Percentiles rank a stretch among this genome's conserved stretches.
Evolutionary conservation across 2,888 invertebrate species (phyloP).

Genomic region (Calliopum simillimum): DNA sequence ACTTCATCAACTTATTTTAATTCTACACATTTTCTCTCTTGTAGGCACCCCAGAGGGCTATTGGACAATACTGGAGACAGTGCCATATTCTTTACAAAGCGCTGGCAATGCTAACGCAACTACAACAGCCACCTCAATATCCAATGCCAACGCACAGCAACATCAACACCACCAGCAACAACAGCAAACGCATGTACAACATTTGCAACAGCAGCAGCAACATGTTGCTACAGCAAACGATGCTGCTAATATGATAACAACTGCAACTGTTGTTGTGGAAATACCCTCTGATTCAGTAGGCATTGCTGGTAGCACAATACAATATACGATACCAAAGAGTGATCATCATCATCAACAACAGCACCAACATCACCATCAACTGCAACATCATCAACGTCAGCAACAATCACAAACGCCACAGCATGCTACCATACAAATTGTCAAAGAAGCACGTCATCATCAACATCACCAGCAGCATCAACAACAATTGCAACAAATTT

Average conservation of each 20-base stretch:
- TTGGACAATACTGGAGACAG: slow-evolving; percentile 66
- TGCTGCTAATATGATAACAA: slow-evolving; percentile 52
- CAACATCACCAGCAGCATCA: slow-evolving; percentile 38
- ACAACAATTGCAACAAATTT: slow-evolving; percentile 45
- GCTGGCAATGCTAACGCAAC: slow-evolving; percentile 39
- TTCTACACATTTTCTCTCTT: slow-evolving; percentile 38
- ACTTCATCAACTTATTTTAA: slow-evolving; percentile 4
- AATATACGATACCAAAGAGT: slow-evolving; percentile 60
- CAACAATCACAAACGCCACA: slow-evolving; percentile 47
- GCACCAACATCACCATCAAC: slow-evolving; percentile 34
- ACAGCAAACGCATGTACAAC: slow-evolving; percentile 28
- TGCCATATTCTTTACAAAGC: slow-evolving; percentile 61
- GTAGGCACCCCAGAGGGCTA: slow-evolving; percentile 60
- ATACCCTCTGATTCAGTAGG: slow-evolving; percentile 61
- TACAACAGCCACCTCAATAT: slow-evolving; percentile 41
- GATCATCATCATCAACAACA: slow-evolving; percentile 44
- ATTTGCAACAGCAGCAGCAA: slow-evolving; percentile 33
- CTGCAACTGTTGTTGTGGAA: slow-evolving; percentile 64
- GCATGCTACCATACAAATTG: slow-evolving; percentile 61
- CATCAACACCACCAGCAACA: slow-evolving; percentile 21
- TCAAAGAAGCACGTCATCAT: slow-evolving; percentile 50
- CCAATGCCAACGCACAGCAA: slow-evolving; percentile 34
- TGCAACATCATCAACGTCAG: slow-evolving; percentile 38
- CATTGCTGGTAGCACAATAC: slow-evolving; percentile 62
- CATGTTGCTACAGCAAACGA: slow-evolving; percentile 42